Percentiles rank a stretch among this genome's conserved stretches.
Conservation (phyloP, 2,888 invertebrate species). For the Zelleria hepariella region DNA sequence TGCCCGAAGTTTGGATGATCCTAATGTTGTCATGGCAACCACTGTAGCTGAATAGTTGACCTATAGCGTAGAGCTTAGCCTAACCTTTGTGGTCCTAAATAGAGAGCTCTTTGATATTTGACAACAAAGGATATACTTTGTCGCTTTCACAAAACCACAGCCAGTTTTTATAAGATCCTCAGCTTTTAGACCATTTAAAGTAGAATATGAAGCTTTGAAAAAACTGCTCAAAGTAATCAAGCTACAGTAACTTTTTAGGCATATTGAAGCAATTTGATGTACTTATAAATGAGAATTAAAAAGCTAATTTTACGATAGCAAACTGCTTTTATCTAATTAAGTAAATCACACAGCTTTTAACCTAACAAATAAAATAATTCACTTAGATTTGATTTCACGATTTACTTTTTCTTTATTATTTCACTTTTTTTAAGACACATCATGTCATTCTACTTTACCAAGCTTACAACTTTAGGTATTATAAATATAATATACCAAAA, state of each 20-base stretch:
- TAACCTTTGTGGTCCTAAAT: constrained; percentile 21
- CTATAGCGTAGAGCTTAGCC: constrained; percentile 29
- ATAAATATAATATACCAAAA: too few species aligned
- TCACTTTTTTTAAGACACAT: not conserved
- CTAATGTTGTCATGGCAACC: constrained; percentile 53
- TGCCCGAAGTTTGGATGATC: constrained; percentile 32
- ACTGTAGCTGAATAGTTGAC: constrained; percentile 37
- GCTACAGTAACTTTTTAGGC: not conserved
- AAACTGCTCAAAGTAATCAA: not conserved
- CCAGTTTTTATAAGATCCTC: constrained; percentile 27
- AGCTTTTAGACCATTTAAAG: constrained; percentile 34
- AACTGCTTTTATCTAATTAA: not conserved
- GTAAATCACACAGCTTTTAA: not conserved
- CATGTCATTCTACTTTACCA: not conserved
- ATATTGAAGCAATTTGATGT: not conserved
- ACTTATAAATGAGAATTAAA: too few species aligned
- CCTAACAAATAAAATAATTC: not conserved
- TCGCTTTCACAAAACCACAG: constrained; percentile 46
- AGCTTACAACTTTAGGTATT: too few species aligned
- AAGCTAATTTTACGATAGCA: not conserved
- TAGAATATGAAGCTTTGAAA: constrained; percentile 24
- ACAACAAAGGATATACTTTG: constrained; percentile 33
- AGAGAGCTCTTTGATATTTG: constrained; percentile 21
- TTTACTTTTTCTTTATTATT: not conserved
- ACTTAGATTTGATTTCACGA: not conserved